These are phyloP conservation scores for Urophycis tenuis DNA, from an alignment of 2,797 vertebrate species.

Conservation along the genomic window DNA sequence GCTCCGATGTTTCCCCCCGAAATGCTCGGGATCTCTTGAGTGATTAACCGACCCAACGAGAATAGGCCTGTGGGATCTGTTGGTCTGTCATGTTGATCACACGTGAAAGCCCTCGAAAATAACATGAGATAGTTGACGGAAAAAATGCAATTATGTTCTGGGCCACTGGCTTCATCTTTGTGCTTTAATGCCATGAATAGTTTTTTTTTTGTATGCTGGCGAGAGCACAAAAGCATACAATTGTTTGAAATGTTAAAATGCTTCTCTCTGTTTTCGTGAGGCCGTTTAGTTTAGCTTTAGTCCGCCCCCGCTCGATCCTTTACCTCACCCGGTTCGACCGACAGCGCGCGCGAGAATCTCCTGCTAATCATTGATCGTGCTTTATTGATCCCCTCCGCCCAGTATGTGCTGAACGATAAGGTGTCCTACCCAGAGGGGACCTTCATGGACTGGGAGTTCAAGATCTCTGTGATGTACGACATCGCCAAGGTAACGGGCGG, in stretches of 20 bases:
- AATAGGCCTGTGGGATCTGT: no score
- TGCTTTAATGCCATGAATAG: background rate
- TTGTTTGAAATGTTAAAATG: no score
- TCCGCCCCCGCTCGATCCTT: no score
- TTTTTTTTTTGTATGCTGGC: background rate
- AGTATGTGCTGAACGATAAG: conserved; percentile 92
- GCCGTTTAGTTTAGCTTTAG: background rate
- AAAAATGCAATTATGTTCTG: no score
- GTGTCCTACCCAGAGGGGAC: conserved; percentile 93
- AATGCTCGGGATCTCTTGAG: no score
- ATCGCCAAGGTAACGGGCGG: conserved; percentile 88
- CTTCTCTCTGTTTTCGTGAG: background rate
- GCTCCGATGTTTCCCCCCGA: no score
- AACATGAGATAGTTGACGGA: no score
- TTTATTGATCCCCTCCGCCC: conserved; percentile 1
- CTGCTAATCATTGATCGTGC: background rate
- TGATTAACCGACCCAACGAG: no score
- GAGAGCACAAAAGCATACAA: conserved; percentile 1
- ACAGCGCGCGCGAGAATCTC: background rate
- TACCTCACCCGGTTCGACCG: no score
- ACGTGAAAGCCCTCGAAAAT: no score
- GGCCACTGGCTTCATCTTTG: background rate
- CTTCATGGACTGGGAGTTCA: conserved; percentile 99
- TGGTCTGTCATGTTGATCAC: no score
- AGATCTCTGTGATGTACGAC: conserved; percentile 94